Conservation (phyloP, 2,888 invertebrate genomes). For the Sarcophaga variegata region DNA sequence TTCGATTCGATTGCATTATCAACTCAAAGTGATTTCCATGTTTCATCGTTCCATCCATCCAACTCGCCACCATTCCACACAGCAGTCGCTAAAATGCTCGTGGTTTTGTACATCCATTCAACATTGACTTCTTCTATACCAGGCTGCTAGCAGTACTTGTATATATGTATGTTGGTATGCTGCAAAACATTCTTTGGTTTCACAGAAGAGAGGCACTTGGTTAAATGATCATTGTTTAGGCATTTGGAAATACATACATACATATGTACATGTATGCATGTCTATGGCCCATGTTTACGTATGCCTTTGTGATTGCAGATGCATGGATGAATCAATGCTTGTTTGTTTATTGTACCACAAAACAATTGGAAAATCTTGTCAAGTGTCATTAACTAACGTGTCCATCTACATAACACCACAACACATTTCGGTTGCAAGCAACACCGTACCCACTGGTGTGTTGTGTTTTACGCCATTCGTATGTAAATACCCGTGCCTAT, state of each 20-base stretch:
- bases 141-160: no score
- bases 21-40: constrained; percentile 46
- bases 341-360: constrained; percentile 15
- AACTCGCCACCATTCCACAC: background rate
- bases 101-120: background rate
- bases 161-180: no score
- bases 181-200: background rate
- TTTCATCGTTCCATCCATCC: constrained; percentile 1
- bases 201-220: constrained; percentile 23
- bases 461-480: background rate
- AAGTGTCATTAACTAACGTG: constrained; percentile 62
- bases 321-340: background rate
- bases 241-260: constrained; percentile 42
- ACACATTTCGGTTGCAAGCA: constrained; percentile 28
- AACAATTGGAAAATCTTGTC: constrained; percentile 56
- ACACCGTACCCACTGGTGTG: no score
- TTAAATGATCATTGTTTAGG: constrained; percentile 59
- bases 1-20: constrained; percentile 49
- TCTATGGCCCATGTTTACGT: background rate
- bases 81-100: background rate
- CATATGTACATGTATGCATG: constrained; percentile 1
- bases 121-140: background rate
- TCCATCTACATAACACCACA: constrained; percentile 35
- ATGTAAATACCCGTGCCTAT: background rate
- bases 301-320: background rate